Percentiles rank a stretch among this genome's conserved stretches.
Evolutionary conservation across 2,888 invertebrate species (phyloP).

Genomic region (Dorcus hopei): DNA sequence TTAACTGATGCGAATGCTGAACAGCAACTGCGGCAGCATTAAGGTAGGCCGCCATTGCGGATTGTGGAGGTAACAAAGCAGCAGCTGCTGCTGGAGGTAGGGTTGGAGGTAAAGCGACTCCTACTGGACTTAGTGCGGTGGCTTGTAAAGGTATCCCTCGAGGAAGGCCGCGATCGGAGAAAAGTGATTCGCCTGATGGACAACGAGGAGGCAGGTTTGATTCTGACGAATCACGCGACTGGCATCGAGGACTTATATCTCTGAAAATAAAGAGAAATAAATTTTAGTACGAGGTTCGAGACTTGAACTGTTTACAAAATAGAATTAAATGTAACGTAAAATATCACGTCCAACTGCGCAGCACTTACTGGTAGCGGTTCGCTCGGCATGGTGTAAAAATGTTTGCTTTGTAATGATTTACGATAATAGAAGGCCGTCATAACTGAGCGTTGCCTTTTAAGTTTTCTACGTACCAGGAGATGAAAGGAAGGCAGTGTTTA

Average conservation of each 20-base stretch:
- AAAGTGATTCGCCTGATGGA: conserved; percentile 74
- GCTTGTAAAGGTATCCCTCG: conserved; percentile 54
- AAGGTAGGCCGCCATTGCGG: conserved; percentile 78
- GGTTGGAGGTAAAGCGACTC: conserved; percentile 64
- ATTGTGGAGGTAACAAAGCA: conserved; percentile 70
- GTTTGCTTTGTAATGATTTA: conserved; percentile 38
- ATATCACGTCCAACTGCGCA: conserved; percentile 10
- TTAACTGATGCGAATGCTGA: conserved; percentile 69
- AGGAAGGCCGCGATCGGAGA: conserved; percentile 59
- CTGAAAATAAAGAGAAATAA: conserved; percentile 58
- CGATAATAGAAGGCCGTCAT: conserved; percentile 35
- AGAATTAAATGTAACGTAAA: neutral
- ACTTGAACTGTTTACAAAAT: neutral
- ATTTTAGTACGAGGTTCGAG: neutral
- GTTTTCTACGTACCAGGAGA: conserved; percentile 5
- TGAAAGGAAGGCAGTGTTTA: neutral
- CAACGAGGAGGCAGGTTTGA: conserved; percentile 67
- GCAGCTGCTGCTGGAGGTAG: conserved; percentile 64
- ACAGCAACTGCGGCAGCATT: conserved; percentile 65
- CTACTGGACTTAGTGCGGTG: conserved; percentile 64
- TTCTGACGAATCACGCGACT: conserved; percentile 73
- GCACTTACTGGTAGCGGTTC: conserved; percentile 21
- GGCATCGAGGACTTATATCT: conserved; percentile 77
- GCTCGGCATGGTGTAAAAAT: conserved; percentile 30
- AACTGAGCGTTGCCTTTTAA: conserved; percentile 35